Evolutionary conservation across 2,888 invertebrate species (phyloP).

Genomic region (Trachelus stipa): DNA sequence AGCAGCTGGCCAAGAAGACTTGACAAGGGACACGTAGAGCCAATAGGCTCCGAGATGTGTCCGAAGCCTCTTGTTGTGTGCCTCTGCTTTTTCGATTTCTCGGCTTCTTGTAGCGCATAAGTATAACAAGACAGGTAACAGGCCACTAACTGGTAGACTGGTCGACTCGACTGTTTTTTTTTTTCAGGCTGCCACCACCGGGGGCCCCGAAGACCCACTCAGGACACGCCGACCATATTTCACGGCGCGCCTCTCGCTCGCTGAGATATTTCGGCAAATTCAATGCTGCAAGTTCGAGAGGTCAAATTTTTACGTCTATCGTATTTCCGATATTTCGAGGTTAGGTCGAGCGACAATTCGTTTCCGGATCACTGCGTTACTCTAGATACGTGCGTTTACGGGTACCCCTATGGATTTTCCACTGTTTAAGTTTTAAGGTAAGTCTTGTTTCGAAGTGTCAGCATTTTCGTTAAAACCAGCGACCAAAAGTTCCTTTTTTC

Average conservation of each 20-base stretch:
- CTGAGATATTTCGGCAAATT: neutral
- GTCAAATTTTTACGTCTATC: too few species aligned
- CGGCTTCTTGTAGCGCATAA: slow-evolving; percentile 4
- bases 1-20: neutral
- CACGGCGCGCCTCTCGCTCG: neutral
- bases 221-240: neutral
- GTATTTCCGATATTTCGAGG: too few species aligned
- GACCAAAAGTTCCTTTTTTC: neutral
- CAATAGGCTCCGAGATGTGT: neutral
- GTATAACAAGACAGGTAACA: slow-evolving; percentile 24
- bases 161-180: slow-evolving; percentile 2
- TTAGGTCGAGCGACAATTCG: too few species aligned
- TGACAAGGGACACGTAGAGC: neutral
- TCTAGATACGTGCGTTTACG: too few species aligned
- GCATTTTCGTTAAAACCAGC: neutral
- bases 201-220: neutral
- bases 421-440: too few species aligned
- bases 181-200: neutral
- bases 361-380: neutral
- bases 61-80: neutral
- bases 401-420: too few species aligned
- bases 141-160: slow-evolving; percentile 11
- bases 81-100: neutral
- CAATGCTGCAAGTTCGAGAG: neutral
- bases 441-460: neutral